These are phyloP conservation scores for Odontomyia ornata DNA, from an alignment of 2,888 invertebrate species.

Conservation along the genomic window DNA sequence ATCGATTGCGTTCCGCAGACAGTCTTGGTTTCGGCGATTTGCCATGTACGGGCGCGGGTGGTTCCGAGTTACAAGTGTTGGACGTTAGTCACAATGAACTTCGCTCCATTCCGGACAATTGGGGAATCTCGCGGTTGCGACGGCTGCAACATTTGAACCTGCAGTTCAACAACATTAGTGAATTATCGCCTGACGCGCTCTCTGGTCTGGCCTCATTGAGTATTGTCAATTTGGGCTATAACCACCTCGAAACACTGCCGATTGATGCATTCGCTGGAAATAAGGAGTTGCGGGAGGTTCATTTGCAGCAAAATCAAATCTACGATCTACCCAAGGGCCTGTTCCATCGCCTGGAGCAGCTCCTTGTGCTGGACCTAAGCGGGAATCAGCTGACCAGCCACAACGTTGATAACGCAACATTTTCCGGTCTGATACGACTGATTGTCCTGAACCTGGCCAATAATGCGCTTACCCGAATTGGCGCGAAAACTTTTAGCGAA, in stretches of 20 bases:
- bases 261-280: slow-evolving; percentile 83
- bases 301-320: slow-evolving; percentile 85
- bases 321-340: slow-evolving; percentile 83
- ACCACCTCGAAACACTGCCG: slow-evolving; percentile 82
- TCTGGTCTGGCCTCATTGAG: slow-evolving; percentile 81
- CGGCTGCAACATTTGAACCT: slow-evolving; percentile 82
- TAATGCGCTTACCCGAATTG: slow-evolving; percentile 85
- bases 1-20: slow-evolving; percentile 81
- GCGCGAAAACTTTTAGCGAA: slow-evolving; percentile 86
- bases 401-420: slow-evolving; percentile 85
- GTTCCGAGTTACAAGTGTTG: slow-evolving; percentile 76
- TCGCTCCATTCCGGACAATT: slow-evolving; percentile 75
- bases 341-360: slow-evolving; percentile 83
- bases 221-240: slow-evolving; percentile 86
- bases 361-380: slow-evolving; percentile 84
- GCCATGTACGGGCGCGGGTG: slow-evolving; percentile 64
- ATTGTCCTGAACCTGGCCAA: slow-evolving; percentile 86
- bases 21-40: slow-evolving; percentile 74
- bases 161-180: slow-evolving; percentile 83
- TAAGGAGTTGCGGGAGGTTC: slow-evolving; percentile 82
- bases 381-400: slow-evolving; percentile 86
- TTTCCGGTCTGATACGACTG: slow-evolving; percentile 83
- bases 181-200: slow-evolving; percentile 81
- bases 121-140: slow-evolving; percentile 78
- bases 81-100: slow-evolving; percentile 86